Base-by-base conservation (phyloP, 2,113 vertebrate species). In the Cynoglossus semilaevis region DNA sequence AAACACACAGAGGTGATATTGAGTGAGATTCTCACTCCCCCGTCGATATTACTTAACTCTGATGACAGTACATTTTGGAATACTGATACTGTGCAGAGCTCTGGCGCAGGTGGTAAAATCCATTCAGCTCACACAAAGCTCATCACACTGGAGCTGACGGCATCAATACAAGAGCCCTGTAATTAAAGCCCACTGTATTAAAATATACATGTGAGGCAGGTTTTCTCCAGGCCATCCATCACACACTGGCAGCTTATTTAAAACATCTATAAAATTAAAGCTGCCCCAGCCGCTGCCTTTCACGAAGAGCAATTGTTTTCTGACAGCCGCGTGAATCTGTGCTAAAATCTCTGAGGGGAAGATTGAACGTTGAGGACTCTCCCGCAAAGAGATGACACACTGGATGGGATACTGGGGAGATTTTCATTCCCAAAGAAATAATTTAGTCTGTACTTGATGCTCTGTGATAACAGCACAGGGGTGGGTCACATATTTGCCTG, bases 231-330 rank as follows among this genome's bases (percentile, higher is more conserved):
- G 46, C 70, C 74, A 87, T 90, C 86, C 80, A 86, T 89, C 88
- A 86, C 66, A 14, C 8, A 1, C 10, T 71, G 82, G 66, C 90
- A 88, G 82, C 76, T 87, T 76, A 67, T 86, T 81, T 84, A 76
- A 85, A 88, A 74, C 79, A 78, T 81, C 76, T 88, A 84, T 84
- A 83, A 87, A 88, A 88, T 85, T 76, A 87, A 83, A 87, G 76
- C 66, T 74, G 64, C 77, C 61, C 63, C 80, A 71, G 71, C 64
- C 69, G 40, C 58, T 19, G 60, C 64, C 66, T 82, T 77, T 74
- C 66, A 76, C 66, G 74, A 71, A 77, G 70, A 81, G 56, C 81
- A 67, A 81, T 81, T 87, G 85, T 86, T 87, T 85, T 84, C 63
- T 85, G 85, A 86, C 82, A 81, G 82, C 74, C 51, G 45, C 77